phyloP scores from a whole-genome alignment of 2,113 vertebrate species.

The Colaptes auratus region DNA sequence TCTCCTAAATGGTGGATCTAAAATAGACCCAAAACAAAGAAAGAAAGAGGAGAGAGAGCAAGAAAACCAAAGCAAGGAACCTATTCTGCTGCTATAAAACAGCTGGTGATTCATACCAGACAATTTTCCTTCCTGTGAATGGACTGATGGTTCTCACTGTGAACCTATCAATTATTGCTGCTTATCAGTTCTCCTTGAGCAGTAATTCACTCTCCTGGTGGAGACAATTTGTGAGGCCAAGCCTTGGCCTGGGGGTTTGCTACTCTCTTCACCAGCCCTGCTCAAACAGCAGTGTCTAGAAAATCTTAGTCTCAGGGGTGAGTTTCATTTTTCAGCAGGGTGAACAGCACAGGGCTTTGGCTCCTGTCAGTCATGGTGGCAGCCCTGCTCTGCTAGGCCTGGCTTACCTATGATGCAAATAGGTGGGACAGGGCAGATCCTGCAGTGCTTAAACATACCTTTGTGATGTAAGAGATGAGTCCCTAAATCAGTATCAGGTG shows the following conservation, averaged over 20 bases:
- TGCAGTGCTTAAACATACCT: neutral
- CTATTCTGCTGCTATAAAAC: neutral
- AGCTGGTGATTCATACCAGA: neutral
- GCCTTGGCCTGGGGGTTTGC: neutral
- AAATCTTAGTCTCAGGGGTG: neutral
- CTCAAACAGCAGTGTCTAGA: neutral
- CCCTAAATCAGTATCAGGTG: accelerated
- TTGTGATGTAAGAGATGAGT: accelerated
- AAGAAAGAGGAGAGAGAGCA: neutral
- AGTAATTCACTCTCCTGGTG: neutral
- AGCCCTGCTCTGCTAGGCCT: neutral
- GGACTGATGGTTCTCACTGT: neutral
- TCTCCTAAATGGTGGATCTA: neutral
- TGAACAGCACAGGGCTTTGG: neutral
- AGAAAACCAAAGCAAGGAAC: neutral
- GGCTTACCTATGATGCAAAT: neutral
- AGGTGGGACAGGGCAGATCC: neutral
- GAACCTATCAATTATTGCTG: neutral
- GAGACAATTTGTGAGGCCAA: neutral
- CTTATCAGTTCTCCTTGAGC: neutral
- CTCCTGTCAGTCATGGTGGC: neutral
- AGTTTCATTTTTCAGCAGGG: neutral
- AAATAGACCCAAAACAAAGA: conserved; percentile 1
- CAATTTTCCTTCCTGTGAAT: neutral
- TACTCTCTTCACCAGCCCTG: neutral